Evolutionary conservation across 2,888 invertebrate genomes (phyloP).

Genomic region (Malthinus seriepunctatus): DNA sequence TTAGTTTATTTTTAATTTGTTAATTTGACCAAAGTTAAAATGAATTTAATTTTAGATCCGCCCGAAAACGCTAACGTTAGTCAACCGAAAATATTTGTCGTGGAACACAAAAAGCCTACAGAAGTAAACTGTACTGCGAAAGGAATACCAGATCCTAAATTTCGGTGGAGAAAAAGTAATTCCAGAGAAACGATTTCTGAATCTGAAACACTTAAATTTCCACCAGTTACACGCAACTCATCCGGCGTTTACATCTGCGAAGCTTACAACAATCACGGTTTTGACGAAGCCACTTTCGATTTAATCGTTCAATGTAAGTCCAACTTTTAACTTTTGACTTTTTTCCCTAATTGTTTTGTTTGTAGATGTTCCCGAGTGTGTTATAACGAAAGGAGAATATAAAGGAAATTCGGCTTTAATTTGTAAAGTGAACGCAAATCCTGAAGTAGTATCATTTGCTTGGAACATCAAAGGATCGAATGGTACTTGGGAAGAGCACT

Average conservation of each 20-base stretch:
- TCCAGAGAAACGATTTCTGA: slow-evolving; percentile 57
- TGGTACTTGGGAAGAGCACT: slow-evolving; percentile 70
- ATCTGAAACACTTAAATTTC: slow-evolving; percentile 62
- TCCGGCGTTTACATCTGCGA: slow-evolving; percentile 80
- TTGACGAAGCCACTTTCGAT: slow-evolving; percentile 64
- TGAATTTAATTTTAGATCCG: slow-evolving; percentile 60
- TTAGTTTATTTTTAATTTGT: slow-evolving; percentile 58
- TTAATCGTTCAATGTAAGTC: slow-evolving; percentile 86
- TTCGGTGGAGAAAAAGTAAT: slow-evolving; percentile 71
- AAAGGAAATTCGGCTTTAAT: slow-evolving; percentile 77
- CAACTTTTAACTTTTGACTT: not conserved
- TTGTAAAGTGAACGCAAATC: slow-evolving; percentile 83
- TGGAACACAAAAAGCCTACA: slow-evolving; percentile 61
- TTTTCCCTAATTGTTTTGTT: slow-evolving; percentile 24
- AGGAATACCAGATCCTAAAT: slow-evolving; percentile 73
- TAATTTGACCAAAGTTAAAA: not conserved
- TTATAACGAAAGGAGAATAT: slow-evolving; percentile 70
- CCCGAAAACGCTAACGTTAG: slow-evolving; percentile 86
- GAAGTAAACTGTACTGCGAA: slow-evolving; percentile 63
- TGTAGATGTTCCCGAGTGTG: slow-evolving; percentile 83
- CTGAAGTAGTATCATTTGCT: slow-evolving; percentile 73
- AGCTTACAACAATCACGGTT: slow-evolving; percentile 80
- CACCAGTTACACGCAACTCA: slow-evolving; percentile 69
- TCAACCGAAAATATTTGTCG: slow-evolving; percentile 57
- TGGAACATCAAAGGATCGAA: slow-evolving; percentile 87